phyloP scores from a whole-genome alignment of 1,140 invertebrate genomes.

The Lepidotrigona ventralis region DNA sequence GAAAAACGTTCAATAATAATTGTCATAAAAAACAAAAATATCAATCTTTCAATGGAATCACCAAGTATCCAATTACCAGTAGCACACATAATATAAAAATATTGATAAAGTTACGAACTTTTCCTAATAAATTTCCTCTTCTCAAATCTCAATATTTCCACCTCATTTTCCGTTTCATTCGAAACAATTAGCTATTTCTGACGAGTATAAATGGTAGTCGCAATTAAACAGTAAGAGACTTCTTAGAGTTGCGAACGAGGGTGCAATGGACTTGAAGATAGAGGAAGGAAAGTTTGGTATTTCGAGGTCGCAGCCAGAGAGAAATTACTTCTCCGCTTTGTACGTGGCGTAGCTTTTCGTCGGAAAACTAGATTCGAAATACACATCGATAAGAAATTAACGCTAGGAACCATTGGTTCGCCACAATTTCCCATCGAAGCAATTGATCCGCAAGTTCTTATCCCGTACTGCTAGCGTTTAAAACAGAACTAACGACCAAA shows the following conservation, averaged over 20 bases:
- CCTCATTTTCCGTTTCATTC: neutral
- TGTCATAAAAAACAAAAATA: no score
- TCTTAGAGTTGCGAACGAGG: conserved; percentile 18
- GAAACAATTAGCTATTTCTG: neutral
- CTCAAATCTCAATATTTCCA: neutral
- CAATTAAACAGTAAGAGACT: conserved; percentile 1
- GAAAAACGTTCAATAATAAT: no score
- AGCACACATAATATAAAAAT: neutral
- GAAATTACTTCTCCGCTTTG: conserved; percentile 59
- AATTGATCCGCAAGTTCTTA: neutral
- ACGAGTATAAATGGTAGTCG: neutral
- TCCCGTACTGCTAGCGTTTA: neutral
- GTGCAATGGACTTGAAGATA: conserved; percentile 10
- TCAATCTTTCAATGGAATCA: no score
- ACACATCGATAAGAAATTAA: conserved; percentile 46
- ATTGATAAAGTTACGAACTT: neutral
- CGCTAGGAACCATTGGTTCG: conserved; percentile 18
- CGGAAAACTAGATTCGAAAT: neutral
- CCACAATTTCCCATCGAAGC: neutral
- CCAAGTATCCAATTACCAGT: no score
- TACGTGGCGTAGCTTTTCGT: conserved; percentile 18
- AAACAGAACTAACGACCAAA: neutral
- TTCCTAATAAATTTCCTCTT: neutral
- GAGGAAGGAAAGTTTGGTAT: conserved; percentile 52
- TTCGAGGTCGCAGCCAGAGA: conserved; percentile 44